A percentile compares a stretch with the other conserved stretches of the same genome.
Evolutionary conservation across 2,888 invertebrate genomes (phyloP).

Genomic region (Pseudococcus viburni): DNA sequence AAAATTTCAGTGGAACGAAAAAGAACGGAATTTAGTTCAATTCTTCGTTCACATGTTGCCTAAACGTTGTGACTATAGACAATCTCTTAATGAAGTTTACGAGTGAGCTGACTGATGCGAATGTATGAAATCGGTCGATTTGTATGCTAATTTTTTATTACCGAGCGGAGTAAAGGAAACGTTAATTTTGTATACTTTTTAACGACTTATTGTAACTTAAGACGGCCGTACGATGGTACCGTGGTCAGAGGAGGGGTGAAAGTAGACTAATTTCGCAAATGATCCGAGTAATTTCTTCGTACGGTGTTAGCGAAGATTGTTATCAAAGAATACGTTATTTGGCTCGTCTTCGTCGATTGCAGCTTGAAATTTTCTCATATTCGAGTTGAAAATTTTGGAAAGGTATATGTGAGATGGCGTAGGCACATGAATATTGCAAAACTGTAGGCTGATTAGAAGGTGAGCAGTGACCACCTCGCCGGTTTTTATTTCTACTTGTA

Average conservation of each 20-base stretch:
- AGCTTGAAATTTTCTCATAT: not conserved
- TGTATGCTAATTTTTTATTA: constrained; percentile 10
- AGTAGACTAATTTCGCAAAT: not conserved
- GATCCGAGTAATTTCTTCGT: not conserved
- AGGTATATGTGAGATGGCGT: not conserved
- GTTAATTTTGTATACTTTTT: constrained; percentile 2
- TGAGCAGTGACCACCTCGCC: not conserved
- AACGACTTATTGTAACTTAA: constrained; percentile 5
- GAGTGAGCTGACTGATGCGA: not conserved
- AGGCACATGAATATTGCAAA: not conserved
- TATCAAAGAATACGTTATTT: not conserved
- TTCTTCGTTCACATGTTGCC: too few relatives aligned
- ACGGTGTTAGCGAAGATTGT: not conserved
- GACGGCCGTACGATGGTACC: not conserved
- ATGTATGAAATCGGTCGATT: not conserved
- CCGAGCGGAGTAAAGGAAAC: not conserved
- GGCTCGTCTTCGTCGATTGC: not conserved
- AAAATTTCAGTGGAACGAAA: too few relatives aligned
- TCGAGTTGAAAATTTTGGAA: not conserved
- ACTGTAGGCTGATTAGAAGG: constrained; percentile 1
- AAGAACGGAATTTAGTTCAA: too few relatives aligned
- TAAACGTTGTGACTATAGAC: too few relatives aligned
- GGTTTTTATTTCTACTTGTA: not conserved
- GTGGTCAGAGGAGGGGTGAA: not conserved
- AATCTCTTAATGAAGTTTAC: not conserved